A percentile compares a stretch with the other conserved stretches of the same genome.
phyloP scores from a whole-genome alignment of 1,140 invertebrate genomes.

The Rhagoletis pomonella region DNA sequence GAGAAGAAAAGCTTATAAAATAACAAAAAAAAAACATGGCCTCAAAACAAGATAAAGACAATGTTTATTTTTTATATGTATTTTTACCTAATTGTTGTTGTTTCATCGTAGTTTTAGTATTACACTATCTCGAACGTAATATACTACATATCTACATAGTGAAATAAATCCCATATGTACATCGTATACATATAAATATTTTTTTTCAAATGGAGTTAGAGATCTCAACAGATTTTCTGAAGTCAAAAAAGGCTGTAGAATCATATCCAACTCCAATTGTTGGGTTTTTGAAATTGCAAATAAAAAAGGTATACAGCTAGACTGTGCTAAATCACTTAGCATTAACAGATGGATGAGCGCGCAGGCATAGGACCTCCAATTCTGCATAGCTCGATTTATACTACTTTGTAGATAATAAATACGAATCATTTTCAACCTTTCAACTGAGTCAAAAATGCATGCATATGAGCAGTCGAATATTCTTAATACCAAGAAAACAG shows the following conservation, averaged over 20 bases:
- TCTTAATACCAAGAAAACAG: conserved; percentile 38
- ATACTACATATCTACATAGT: background rate
- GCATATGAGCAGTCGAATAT: background rate
- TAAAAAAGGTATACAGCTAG: no score
- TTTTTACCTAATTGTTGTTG: background rate
- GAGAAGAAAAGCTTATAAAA: conserved; percentile 38
- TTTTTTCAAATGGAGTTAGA: no score
- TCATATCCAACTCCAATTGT: no score
- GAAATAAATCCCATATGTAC: background rate
- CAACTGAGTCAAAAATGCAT: conserved; percentile 27
- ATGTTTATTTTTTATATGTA: background rate
- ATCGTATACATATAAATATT: background rate
- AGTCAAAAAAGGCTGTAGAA: no score
- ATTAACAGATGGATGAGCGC: no score
- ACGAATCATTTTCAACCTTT: background rate
- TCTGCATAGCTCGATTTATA: no score
- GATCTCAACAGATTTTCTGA: no score
- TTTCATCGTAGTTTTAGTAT: background rate
- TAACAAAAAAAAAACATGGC: conserved; percentile 1
- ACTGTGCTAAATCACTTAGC: no score
- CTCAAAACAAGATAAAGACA: conserved; percentile 12
- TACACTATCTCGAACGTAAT: background rate
- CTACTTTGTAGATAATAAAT: background rate
- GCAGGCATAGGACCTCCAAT: no score
- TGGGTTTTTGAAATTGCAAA: no score